Base-by-base conservation (phyloP, 2,888 invertebrate species). In the Lamproptera curius region DNA sequence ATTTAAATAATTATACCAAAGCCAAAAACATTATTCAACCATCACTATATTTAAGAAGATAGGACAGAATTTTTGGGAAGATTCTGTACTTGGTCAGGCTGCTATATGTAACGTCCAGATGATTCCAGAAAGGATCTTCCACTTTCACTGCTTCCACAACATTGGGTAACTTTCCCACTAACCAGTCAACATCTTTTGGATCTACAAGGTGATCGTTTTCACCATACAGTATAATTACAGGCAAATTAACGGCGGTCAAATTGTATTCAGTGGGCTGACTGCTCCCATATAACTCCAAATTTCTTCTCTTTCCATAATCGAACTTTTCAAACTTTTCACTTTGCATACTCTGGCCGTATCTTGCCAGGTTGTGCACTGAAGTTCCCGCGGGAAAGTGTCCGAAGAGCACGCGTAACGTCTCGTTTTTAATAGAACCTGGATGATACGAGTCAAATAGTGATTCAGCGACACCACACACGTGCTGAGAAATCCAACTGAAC, bases 301-400 rank as follows among this genome's bases (percentile, higher is more conserved):
- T 79, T 11, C 53, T 38, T 0, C 1, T n/a, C 1, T 35, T 10
- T 0, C 77, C 73, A 39, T 72, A 70, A 45, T 66, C 53, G 11
- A 53, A 77, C 5, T 61, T 48, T 0, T 55, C 52, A 43, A 78
- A 77, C n/a, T 37, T 56, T 34, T 54, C 58, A 1, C 52, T 57
- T 1, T 28, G 10, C 9, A 59, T 51, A 6, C 67, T 57, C 45
- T 76, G 74, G 2, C 56, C 50, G 20, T 61, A 63, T 39, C 77
- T 73, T 0, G 58, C 50, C 16, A 73, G 35, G 20, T 64, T 70
- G 51, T 62, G 73, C 10, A 63, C 57, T 0, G 75, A 75, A 1
- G 65, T 65, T 0, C 73, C 73, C 0, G 67, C 62, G 0, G 73
- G 73, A 15, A 61, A 67, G 31, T 76, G 71, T 0, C 58, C 54